Evolutionary conservation across 2,888 invertebrate species (phyloP).

Genomic region (Imbricaverruca yamaguchii): DNA sequence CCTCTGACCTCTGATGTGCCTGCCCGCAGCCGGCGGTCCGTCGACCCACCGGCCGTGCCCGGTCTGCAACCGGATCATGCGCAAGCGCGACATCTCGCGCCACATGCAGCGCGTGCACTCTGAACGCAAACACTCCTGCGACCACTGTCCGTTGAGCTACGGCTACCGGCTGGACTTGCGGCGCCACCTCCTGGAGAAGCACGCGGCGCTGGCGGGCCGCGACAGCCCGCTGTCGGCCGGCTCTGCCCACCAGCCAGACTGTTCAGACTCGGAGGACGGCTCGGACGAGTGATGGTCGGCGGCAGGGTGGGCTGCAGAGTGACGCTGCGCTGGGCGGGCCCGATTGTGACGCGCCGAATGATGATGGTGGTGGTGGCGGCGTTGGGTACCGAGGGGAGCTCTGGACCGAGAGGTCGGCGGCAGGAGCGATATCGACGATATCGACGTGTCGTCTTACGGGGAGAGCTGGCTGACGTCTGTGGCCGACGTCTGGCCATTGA

Average conservation of each 20-base stretch:
- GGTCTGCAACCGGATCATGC: slow-evolving; percentile 15
- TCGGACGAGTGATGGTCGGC: not conserved
- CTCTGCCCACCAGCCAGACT: not conserved
- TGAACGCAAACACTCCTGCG: not conserved
- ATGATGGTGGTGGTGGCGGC: too few species aligned
- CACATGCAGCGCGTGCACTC: slow-evolving; percentile 16
- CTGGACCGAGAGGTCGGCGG: too few species aligned
- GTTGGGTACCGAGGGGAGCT: too few species aligned
- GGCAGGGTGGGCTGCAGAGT: too few species aligned
- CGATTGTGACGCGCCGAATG: too few species aligned
- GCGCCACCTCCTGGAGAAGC: slow-evolving; percentile 9
- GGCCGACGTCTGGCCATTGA: too few species aligned
- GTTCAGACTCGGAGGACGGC: not conserved
- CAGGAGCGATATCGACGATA: too few species aligned
- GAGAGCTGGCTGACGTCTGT: too few species aligned
- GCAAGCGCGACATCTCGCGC: slow-evolving; percentile 6
- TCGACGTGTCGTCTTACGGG: too few species aligned
- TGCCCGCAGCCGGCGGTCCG: not conserved
- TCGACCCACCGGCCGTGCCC: slow-evolving; percentile 8
- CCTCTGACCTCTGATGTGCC: too few species aligned
- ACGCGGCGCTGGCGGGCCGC: not conserved
- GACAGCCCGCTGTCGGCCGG: slow-evolving; percentile 8
- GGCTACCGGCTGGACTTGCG: slow-evolving; percentile 14
- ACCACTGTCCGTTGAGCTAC: not conserved
- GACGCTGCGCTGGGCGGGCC: too few species aligned